phyloP scores from a whole-genome alignment of 2,113 vertebrate species.

The Neodon shergylaensis region DNA sequence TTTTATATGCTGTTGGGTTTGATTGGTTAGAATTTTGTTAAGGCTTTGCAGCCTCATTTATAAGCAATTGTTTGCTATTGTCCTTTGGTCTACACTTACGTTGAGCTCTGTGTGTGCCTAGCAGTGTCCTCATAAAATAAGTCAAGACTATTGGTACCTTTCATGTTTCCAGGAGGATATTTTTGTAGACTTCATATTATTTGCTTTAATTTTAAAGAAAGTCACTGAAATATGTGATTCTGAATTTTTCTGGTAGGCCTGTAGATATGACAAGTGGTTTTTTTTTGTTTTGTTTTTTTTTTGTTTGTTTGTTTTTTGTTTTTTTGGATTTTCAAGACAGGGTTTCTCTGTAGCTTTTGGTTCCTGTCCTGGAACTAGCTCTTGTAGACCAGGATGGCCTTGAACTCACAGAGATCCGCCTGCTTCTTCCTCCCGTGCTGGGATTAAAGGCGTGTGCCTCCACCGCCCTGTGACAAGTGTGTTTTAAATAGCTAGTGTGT shows the following conservation, averaged over 20 bases:
- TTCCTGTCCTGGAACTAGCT: too few relatives aligned
- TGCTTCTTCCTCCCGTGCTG: too few relatives aligned
- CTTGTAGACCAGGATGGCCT: too few relatives aligned
- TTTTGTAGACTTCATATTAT: not conserved
- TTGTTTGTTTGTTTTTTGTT: too few relatives aligned
- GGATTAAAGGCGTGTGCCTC: too few relatives aligned
- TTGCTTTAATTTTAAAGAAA: constrained; percentile 30
- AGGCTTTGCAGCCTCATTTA: not conserved
- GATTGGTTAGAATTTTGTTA: constrained; percentile 39
- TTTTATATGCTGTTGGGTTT: constrained; percentile 13
- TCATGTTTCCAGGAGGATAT: not conserved
- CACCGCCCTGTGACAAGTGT: not conserved
- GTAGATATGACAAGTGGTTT: not conserved
- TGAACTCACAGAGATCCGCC: too few relatives aligned
- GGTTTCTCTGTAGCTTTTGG: too few relatives aligned
- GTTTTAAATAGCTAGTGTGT: not conserved
- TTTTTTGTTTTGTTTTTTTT: too few relatives aligned
- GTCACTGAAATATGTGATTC: not conserved
- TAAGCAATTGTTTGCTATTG: not conserved
- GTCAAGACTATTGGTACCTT: not conserved
- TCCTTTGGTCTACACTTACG: not conserved
- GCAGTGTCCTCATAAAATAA: not conserved
- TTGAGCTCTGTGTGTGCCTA: not conserved
- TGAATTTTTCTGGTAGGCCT: not conserved
- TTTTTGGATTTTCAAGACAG: too few relatives aligned